Percentiles rank a stretch among this genome's conserved stretches.
Evolutionary conservation across 2,888 invertebrate species (phyloP).

Genomic region (Drosophila tripunctata): DNA sequence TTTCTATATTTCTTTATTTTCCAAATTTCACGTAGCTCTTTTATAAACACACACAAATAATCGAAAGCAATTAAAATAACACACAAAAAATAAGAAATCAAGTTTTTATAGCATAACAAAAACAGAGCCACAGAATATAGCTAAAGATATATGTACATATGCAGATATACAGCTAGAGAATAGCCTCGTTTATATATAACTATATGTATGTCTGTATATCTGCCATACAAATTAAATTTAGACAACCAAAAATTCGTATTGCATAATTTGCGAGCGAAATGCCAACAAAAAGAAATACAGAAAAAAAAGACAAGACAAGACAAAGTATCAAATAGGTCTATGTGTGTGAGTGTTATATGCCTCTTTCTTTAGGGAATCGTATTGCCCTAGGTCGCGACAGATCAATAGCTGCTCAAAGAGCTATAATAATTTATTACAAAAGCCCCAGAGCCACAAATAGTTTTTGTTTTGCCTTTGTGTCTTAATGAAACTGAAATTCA

Average conservation of each 20-base stretch:
- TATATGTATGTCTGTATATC: conserved; percentile 18
- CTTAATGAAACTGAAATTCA: background rate
- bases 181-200: conserved; percentile 12
- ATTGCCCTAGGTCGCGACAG: conserved; percentile 58
- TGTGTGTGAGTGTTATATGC: conserved; percentile 2
- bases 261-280: conserved; percentile 41
- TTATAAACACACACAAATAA: conserved; percentile 45
- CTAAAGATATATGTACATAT: background rate
- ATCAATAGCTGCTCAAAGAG: conserved; percentile 17
- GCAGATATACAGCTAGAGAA: background rate
- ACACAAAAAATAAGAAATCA: conserved; percentile 25
- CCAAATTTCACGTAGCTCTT: conserved; percentile 2
- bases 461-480: background rate
- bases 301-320: conserved; percentile 4
- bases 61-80: conserved; percentile 4
- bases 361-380: conserved; percentile 6
- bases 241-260: conserved; percentile 38
- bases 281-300: conserved; percentile 13
- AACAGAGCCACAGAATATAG: background rate
- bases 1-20: too few species aligned
- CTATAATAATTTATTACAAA: conserved; percentile 1
- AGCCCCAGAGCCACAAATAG: too few species aligned
- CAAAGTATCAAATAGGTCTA: background rate
- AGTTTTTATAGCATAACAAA: conserved; percentile 35
- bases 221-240: conserved; percentile 55